These are phyloP conservation scores for Agrypnia vestita DNA, from an alignment of 1,140 invertebrate genomes.

Conservation along the genomic window DNA sequence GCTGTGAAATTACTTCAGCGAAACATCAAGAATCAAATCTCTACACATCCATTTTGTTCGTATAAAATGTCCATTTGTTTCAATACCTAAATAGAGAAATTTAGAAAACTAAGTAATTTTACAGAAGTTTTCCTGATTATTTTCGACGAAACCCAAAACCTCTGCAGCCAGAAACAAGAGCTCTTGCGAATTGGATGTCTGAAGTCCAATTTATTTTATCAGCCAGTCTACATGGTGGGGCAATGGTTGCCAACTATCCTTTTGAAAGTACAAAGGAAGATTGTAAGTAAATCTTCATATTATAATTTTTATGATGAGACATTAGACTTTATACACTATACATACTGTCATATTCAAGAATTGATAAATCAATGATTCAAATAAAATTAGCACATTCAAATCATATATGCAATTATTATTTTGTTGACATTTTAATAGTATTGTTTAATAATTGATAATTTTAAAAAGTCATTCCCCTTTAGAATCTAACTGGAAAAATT, in stretches of 20 bases:
- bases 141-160: constrained; percentile 62
- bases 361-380: no score
- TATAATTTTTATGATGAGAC: background rate
- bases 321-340: no score
- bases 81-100: no score
- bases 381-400: no score
- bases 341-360: no score
- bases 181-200: constrained; percentile 69
- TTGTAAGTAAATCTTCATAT: constrained; percentile 61
- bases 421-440: background rate
- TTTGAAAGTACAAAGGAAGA: constrained; percentile 73
- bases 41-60: no score
- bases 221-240: constrained; percentile 75
- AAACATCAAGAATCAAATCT: no score
- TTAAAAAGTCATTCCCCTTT: background rate
- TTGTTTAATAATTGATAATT: no score
- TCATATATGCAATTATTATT: no score
- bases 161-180: constrained; percentile 67
- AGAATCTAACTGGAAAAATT: background rate
- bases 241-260: constrained; percentile 74
- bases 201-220: constrained; percentile 72
- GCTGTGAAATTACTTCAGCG: no score
- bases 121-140: constrained; percentile 69
- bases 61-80: no score
- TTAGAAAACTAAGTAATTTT: background rate